Percentiles rank a stretch among this genome's conserved stretches.
phyloP scores from a whole-genome alignment of 2,113 vertebrate genomes.

The Megaptera novaeangliae region DNA sequence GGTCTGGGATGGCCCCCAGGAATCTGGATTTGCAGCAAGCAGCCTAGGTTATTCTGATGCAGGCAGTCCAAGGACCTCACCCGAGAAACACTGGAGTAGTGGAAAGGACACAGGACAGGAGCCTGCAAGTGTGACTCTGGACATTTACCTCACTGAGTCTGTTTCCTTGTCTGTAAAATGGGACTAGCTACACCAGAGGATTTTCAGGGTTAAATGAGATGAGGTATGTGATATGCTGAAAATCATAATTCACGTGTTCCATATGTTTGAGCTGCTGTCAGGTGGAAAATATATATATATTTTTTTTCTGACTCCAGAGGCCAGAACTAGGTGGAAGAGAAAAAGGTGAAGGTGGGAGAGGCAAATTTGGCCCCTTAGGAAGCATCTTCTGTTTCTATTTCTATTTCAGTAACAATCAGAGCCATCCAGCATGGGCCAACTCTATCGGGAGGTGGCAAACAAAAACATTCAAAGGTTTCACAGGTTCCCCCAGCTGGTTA shows the following conservation, averaged over 20 bases:
- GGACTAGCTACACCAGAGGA: neutral
- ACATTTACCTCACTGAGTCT: neutral
- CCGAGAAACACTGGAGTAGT: neutral
- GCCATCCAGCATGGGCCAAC: neutral
- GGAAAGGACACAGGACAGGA: neutral
- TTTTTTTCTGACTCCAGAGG: neutral
- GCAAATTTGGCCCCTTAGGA: neutral
- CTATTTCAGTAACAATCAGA: neutral
- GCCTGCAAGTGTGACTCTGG: neutral
- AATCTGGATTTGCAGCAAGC: neutral
- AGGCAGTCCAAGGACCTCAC: too few species aligned
- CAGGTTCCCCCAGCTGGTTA: neutral
- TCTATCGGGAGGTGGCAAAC: neutral
- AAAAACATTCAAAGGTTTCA: neutral
- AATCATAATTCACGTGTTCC: neutral
- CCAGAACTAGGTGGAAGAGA: neutral
- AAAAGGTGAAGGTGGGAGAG: neutral
- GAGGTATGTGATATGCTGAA: neutral
- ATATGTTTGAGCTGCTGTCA: neutral
- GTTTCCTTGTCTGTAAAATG: neutral
- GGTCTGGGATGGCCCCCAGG: too few species aligned
- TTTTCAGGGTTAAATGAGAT: neutral
- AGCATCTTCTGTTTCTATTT: too few species aligned
- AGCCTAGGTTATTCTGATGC: neutral
- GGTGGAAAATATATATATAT: neutral